Evolutionary conservation across 1,140 invertebrate species (phyloP), one percentile per base, ranked within the genome.

Genomic region (Drosophila ficusphila): DNA sequence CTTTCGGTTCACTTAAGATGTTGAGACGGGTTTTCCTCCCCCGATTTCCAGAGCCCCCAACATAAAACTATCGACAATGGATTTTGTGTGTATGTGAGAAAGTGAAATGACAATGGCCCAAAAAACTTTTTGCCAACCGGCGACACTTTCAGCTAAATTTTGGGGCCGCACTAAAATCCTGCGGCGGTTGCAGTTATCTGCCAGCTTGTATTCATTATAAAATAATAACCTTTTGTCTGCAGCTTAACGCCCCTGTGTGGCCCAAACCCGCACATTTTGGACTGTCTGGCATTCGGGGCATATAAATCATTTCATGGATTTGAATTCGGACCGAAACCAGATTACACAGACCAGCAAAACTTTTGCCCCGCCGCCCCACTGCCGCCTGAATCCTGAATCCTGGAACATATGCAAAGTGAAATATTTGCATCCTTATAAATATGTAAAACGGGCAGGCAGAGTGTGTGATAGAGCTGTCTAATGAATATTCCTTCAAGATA

Each of bases 351-450:
- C 60, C 48, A 57, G 54, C 48, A 25, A 39, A 54, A 34, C 51
- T 64, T 46, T 58, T 41, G 57, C 14, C 11, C n/a, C 2, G 16
- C 42, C 11, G 19, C 8, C 3, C 39, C 3, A 9, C 4, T 12
- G 0, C 5, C 12, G 27, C 14, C 31, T 33, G 41, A 14, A 12
- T 18, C 38, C 18, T 68, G 31, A 42, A 23, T 25, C 6, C 41
- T 7, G 54, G 54, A 86, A 90, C 89, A 90, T 90, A 90, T 90
- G 89, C 89, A 88, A 90, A 90, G 89, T 88, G 71, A 90, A 89
- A 90, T 90, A 90, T 90, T 90, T 90, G 85, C 89, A 90, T 90
- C 75, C 89, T 90, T 90, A 90, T 90, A 90, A 90, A 90, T 90
- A 90, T 90, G 76, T 65, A 88, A n/a, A n/a, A 14, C 11, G 21